Evolutionary conservation across 1,140 invertebrate species (phyloP), one percentile per base, ranked within the genome.

Genomic region (Drosophila biarmipes): DNA sequence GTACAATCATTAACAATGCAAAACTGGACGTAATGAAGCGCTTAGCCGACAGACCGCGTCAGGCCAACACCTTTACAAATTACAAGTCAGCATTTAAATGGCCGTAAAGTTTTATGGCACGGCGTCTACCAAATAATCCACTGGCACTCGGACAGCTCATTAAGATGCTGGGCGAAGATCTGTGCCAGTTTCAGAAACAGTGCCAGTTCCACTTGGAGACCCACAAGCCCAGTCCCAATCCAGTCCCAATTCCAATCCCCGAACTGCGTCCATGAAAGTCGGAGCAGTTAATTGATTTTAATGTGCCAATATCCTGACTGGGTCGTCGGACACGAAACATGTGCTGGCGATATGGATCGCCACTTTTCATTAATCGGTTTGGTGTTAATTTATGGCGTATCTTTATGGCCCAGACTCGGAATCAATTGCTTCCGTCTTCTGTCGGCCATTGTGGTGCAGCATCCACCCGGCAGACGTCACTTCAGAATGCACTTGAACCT

Each of bases 351-450:
- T 87, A 78, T 46, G 73, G 73, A 86, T 86, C 81, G 81, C 48
- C 74, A 86, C 82, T 86, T 86, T 86, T 86, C 82, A 86, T 80
- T 87, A 86, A 82, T 82, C 82, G 82, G 69, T 86, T 86, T 87
- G 82, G 82, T 86, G 82, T 86, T 86, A 86, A 86, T 86, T 86
- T 86, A 86, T 86, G 42, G 82, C 61, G 37, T 75, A 87, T 82
- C 78, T 86, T 80, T 80, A 73, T 77, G 59, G 37, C 76, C 34
- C 58, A 19, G 19, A 29, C 52, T 45, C 51, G 10, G 29, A 38
- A 42, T 24, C 78, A 74, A 78, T 75, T 64, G 78, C 82, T 86
- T 86, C 82, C 82, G 82, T 77, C 58, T 51, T 48, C 29, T 51
- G 78, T 46, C 73, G 45, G 78, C 78, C 80, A 85, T 84, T 14